These are phyloP conservation scores for Spea multiplicata DNA, from an alignment of 2,113 vertebrate species.

Conservation along the genomic window DNA sequence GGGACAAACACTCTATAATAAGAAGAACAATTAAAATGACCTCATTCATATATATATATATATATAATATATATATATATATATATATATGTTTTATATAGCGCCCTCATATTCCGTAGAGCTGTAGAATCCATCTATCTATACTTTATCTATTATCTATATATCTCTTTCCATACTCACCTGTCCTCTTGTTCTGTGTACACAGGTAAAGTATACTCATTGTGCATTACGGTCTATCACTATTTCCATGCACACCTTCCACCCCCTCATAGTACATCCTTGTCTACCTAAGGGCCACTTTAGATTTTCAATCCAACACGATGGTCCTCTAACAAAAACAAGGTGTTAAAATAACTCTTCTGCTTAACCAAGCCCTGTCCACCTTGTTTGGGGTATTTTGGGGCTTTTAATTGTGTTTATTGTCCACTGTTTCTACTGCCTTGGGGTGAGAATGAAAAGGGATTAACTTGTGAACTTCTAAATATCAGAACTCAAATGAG, in stretches of 20 bases:
- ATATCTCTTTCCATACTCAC: not conserved
- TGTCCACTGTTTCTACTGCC: slow-evolving; percentile 65
- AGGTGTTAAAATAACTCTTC: slow-evolving; percentile 53
- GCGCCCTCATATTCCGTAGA: too few species aligned
- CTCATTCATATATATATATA: too few species aligned
- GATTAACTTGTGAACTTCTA: slow-evolving; percentile 95
- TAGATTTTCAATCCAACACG: not conserved
- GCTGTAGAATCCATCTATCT: too few species aligned
- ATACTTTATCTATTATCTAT: not conserved
- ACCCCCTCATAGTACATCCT: not conserved
- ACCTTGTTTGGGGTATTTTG: slow-evolving; percentile 49
- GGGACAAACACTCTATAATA: too few species aligned
- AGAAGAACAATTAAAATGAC: too few species aligned
- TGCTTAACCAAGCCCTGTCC: slow-evolving; percentile 59
- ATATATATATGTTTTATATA: not conserved
- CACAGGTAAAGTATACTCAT: too few species aligned
- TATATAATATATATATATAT: too few species aligned
- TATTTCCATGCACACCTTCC: not conserved
- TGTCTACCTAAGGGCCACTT: not conserved
- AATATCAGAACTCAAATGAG: slow-evolving; percentile 92
- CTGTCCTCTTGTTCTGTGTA: too few species aligned
- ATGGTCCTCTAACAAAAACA: slow-evolving; percentile 47
- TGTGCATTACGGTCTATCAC: not conserved
- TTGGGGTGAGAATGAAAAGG: slow-evolving; percentile 77
- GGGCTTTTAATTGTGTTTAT: slow-evolving; percentile 60